phyloP scores from a whole-genome alignment of 2,113 vertebrate species.

The Cyprinodon brontotheroides region DNA sequence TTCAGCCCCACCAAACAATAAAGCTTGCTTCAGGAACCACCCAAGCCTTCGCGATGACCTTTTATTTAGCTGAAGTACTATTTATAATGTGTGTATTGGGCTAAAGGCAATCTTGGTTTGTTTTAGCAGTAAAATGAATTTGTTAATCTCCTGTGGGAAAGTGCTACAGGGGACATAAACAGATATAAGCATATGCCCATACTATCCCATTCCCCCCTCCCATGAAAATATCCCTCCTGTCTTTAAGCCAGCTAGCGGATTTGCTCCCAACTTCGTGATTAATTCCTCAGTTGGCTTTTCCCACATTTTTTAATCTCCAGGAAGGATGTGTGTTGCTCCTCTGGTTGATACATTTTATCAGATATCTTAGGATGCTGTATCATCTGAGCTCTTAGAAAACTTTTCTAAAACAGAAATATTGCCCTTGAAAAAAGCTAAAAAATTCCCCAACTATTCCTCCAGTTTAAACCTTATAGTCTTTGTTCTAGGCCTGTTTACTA shows the following conservation, averaged over 20 bases:
- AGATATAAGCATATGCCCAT: not conserved
- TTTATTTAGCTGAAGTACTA: not conserved
- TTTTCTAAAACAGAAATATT: not conserved
- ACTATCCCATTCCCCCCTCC: no score
- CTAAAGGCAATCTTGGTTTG: not conserved
- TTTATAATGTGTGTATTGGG: not conserved
- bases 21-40: not conserved
- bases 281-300: not conserved
- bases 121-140: not conserved
- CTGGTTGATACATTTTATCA: not conserved
- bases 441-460: not conserved
- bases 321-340: not conserved
- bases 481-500: not conserved
- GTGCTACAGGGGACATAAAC: not conserved
- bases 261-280: not conserved
- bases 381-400: not conserved
- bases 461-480: not conserved
- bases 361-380: not conserved
- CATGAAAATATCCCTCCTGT: not conserved
- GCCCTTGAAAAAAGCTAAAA: not conserved
- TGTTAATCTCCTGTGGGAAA: not conserved
- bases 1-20: not conserved
- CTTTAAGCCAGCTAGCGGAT: no score
- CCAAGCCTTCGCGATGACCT: not conserved
- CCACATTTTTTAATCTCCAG: not conserved